Base-by-base conservation (phyloP, 2,888 invertebrate species). In the Chironomus tentans region DNA sequence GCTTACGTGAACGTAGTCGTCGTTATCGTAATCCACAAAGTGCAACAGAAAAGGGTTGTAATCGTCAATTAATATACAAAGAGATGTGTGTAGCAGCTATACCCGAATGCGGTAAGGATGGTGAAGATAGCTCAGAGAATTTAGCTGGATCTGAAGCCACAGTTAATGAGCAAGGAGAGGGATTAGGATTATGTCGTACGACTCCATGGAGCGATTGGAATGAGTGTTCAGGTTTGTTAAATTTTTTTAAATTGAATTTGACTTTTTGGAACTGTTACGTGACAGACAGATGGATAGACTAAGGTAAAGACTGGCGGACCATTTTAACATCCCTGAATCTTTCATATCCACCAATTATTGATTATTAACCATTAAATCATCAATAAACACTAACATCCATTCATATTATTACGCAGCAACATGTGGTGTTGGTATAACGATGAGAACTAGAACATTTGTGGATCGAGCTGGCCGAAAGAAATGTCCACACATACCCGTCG, bases 61-160 rank as follows among this genome's bases (percentile, higher is more conserved):
- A 88, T 79, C 84, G 92, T 47, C 92, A 95, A 83, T 85, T 97
- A 80, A 87, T 93, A 68, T 89, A 91, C 76, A 95, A 94, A 83
- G 96, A 97, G 86, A 93, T 95, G 92, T 97, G 97, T 82, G 92
- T 92, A 56, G 92, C 94, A 4, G 84, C 85, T 15, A 83, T 90
- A 47, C 85, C 92, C 0, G 92, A 92, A 83, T 94, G 93, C 85
- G 77, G 76, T 22, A 76, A 77, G 10, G 78, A 78, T 68, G 83
- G 84, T 4, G 84, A 84, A 65, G 83, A 82, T 4, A 76, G 78
- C 6, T 79, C 79, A 4, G 84, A 83, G 76, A 83, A 84, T 78
- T 77, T 84, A 69, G 83, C 83, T 3, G 81, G 80, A 21, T 81
- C 81, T 2, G 80, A 81, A 73, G 80, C 81, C 0, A 77, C 82